These are phyloP conservation scores for Drosophila kepulauana DNA, from an alignment of 1,140 invertebrate genomes.

Conservation along the genomic window DNA sequence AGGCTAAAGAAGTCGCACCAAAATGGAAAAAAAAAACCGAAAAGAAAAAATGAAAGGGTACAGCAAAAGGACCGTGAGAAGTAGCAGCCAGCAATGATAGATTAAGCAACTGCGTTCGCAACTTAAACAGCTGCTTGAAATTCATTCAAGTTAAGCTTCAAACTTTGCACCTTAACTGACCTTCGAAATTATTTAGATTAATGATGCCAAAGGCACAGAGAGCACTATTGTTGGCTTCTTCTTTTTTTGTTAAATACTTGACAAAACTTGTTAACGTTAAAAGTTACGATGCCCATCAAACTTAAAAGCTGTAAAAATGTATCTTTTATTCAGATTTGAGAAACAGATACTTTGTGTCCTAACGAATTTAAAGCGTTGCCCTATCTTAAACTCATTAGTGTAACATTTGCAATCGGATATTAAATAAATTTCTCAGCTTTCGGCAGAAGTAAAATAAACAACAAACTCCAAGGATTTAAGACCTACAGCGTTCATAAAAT, in stretches of 20 bases:
- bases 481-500: neutral
- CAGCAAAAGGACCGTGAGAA: constrained; percentile 24
- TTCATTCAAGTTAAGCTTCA: constrained; percentile 31
- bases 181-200: constrained; percentile 38
- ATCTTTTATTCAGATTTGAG: neutral
- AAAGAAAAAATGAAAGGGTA: constrained; percentile 14
- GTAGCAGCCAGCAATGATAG: constrained; percentile 32
- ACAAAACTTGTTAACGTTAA: neutral
- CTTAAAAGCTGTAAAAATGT: neutral
- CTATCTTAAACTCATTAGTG: neutral
- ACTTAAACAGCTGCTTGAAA: constrained; percentile 33
- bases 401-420: constrained; percentile 9
- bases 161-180: constrained; percentile 30
- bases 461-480: neutral
- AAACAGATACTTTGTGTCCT: neutral
- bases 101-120: constrained; percentile 28
- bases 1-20: constrained; percentile 18
- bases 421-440: neutral
- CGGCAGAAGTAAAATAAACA: neutral
- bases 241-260: neutral
- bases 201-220: constrained; percentile 8
- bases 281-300: constrained; percentile 4
- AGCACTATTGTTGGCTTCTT: neutral
- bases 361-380: neutral
- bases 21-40: neutral